Conservation (phyloP, 2,888 invertebrate species). For the Seira ritae region DNA sequence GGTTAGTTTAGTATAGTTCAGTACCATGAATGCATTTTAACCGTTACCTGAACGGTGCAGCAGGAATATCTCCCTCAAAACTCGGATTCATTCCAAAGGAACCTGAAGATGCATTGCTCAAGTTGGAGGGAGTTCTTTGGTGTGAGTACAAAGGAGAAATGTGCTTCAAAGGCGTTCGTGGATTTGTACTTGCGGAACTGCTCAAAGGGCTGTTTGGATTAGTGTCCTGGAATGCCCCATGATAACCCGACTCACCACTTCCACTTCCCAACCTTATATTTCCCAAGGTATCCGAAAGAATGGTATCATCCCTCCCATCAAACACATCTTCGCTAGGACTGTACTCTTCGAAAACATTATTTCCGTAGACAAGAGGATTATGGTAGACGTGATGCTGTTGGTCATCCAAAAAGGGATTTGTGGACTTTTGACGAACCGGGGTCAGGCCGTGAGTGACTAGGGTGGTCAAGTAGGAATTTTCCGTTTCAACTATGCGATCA, state of each 20-base stretch:
- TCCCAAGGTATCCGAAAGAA: conserved; percentile 52
- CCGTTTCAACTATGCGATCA: conserved; percentile 43
- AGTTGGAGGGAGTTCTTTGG: conserved; percentile 87
- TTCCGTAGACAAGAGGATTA: conserved; percentile 63
- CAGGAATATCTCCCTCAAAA: conserved; percentile 78
- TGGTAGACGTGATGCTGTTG: conserved; percentile 66
- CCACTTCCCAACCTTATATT: conserved; percentile 60
- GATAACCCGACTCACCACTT: conserved; percentile 69
- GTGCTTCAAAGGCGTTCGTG: conserved; percentile 75
- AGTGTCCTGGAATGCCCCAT: conserved; percentile 65
- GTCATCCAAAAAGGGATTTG: conserved; percentile 40
- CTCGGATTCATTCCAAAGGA: conserved; percentile 81
- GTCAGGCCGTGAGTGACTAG: conserved; percentile 55
- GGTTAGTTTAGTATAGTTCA: no score
- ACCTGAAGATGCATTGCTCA: conserved; percentile 80
- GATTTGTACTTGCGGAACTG: conserved; percentile 76
- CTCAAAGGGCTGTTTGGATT: conserved; percentile 78
- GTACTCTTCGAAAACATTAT: conserved; percentile 60
- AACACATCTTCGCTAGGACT: conserved; percentile 60
- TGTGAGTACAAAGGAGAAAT: conserved; percentile 77
- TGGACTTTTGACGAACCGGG: conserved; percentile 28
- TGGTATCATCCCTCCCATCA: conserved; percentile 45
- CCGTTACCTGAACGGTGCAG: conserved; percentile 76
- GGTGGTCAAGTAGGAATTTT: conserved; percentile 46
- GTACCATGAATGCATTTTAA: no score